Evolutionary conservation across 2,888 invertebrate species (phyloP).

Genomic region (Microctonus hyperodae): DNA sequence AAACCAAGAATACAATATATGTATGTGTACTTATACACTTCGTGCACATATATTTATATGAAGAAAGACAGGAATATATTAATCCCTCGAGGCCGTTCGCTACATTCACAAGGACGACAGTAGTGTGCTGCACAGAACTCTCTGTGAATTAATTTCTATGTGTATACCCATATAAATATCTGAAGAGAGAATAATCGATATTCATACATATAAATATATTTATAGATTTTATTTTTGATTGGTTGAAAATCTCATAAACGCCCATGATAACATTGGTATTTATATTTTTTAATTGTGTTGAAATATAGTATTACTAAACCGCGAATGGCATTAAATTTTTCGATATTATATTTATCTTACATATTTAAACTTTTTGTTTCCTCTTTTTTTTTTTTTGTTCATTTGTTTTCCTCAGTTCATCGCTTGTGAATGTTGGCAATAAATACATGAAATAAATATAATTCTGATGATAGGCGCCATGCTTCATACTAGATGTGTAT

Average conservation of each 20-base stretch:
- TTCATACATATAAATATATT: neutral
- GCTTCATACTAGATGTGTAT: constrained; percentile 56
- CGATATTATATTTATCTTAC: no score
- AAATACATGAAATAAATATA: constrained; percentile 50
- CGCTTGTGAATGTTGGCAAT: constrained; percentile 42
- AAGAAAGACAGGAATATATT: constrained; percentile 17
- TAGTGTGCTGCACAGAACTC: constrained; percentile 11
- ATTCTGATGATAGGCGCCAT: constrained; percentile 48
- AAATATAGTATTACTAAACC: no score
- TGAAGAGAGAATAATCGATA: no score
- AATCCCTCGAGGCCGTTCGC: constrained; percentile 54
- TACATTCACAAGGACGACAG: constrained; percentile 54
- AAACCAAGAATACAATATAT: constrained; percentile 42
- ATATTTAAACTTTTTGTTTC: constrained; percentile 4
- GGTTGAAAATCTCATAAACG: no score
- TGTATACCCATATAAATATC: neutral
- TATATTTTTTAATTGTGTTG: no score
- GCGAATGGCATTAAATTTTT: no score
- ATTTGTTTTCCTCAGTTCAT: constrained; percentile 19
- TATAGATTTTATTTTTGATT: no score
- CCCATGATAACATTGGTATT: no score
- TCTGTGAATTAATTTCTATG: constrained; percentile 7
- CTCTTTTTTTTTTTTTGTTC: neutral
- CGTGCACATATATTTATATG: neutral
- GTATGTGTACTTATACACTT: neutral